These are phyloP conservation scores for Ancistrus triradiatus DNA, from an alignment of 2,113 vertebrate genomes.

Conservation along the genomic window DNA sequence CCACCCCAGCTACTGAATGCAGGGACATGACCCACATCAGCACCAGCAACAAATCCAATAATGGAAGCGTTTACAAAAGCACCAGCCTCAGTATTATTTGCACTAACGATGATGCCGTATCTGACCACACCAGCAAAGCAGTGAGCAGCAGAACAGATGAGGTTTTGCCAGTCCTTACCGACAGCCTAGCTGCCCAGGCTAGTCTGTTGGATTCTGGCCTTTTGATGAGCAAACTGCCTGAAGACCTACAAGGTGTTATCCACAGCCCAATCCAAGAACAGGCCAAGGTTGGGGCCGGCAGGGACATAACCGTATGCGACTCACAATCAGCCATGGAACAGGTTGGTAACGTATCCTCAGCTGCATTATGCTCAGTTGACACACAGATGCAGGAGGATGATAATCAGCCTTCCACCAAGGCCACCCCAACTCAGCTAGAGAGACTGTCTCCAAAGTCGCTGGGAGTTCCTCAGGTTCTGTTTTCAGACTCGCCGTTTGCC, in stretches of 20 bases:
- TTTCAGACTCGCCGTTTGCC: constrained; percentile 59
- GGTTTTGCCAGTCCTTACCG: constrained; percentile 57
- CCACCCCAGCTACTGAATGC: constrained; percentile 49
- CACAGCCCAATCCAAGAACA: constrained; percentile 77
- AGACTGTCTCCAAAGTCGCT: constrained; percentile 50
- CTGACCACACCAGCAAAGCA: constrained; percentile 36
- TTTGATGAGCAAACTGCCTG: constrained; percentile 72
- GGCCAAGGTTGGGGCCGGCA: constrained; percentile 73
- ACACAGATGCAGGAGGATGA: constrained; percentile 7
- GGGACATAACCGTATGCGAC: constrained; percentile 68
- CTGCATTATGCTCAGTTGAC: constrained; percentile 54
- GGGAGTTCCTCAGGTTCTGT: constrained; percentile 71
- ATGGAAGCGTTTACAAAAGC: constrained; percentile 63
- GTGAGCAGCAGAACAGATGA: no score
- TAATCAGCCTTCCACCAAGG: constrained; percentile 36
- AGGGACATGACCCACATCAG: constrained; percentile 46
- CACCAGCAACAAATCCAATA: constrained; percentile 59
- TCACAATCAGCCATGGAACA: constrained; percentile 56
- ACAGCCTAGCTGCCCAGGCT: constrained; percentile 58
- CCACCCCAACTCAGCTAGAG: constrained; percentile 30
- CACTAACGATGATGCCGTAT: constrained; percentile 36
- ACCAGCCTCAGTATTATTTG: constrained; percentile 40
- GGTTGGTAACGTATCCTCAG: constrained; percentile 7
- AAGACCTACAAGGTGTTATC: constrained; percentile 77
- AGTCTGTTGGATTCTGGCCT: constrained; percentile 70